These are phyloP conservation scores for Amazona guildingii DNA, from an alignment of 2,113 vertebrate genomes.

Conservation along the genomic window DNA sequence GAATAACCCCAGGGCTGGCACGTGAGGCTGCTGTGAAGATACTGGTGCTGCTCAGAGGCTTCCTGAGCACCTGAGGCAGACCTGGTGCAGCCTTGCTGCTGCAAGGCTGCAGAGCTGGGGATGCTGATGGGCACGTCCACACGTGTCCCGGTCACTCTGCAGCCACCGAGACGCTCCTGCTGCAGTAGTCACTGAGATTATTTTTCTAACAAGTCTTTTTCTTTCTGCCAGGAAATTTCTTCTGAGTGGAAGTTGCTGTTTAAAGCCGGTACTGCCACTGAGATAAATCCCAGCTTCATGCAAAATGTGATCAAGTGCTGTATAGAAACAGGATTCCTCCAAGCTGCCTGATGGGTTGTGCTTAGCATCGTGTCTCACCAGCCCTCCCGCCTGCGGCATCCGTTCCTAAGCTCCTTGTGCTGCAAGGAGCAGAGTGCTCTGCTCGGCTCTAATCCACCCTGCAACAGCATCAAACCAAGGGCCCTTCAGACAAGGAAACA, in stretches of 20 bases:
- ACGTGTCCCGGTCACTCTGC: neutral
- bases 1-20: neutral
- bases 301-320: constrained; percentile 23
- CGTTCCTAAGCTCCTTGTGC: neutral
- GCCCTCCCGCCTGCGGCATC: neutral
- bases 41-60: neutral
- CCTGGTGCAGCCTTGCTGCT: accelerated
- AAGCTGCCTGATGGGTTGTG: constrained; percentile 11
- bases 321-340: constrained; percentile 22
- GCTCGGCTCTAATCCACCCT: neutral
- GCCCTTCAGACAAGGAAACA: neutral
- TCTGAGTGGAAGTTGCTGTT: neutral
- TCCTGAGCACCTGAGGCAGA: neutral
- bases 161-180: neutral
- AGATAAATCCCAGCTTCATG: constrained; percentile 34
- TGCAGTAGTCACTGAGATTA: accelerated
- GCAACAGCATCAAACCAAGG: constrained; percentile 10
- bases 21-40: neutral
- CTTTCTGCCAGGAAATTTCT: neutral
- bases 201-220: neutral
- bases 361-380: constrained; percentile 14
- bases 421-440: neutral
- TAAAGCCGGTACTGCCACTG: neutral
- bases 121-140: accelerated
- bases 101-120: neutral